phyloP scores from a whole-genome alignment of 2,888 invertebrate species.

The Cyclophora punctaria region DNA sequence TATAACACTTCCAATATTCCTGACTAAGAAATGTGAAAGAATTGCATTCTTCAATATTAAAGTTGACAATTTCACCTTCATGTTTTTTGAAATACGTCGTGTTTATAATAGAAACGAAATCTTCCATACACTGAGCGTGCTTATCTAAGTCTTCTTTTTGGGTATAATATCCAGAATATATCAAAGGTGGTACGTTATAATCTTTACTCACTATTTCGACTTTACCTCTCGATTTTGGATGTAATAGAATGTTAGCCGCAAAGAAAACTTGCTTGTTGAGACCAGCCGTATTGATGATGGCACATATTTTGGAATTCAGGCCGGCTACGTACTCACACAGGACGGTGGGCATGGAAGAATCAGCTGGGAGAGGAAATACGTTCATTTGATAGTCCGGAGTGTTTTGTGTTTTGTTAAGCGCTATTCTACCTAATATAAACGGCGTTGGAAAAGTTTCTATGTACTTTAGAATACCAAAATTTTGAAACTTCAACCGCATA shows the following conservation, averaged over 20 bases:
- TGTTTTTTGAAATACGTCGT: conserved; percentile 25
- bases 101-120: conserved; percentile 23
- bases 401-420: conserved; percentile 25
- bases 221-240: conserved; percentile 34
- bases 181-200: conserved; percentile 24
- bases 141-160: conserved; percentile 27
- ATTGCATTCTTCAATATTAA: conserved; percentile 23
- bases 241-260: conserved; percentile 19
- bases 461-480: conserved; percentile 20
- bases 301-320: conserved; percentile 22
- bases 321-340: conserved; percentile 19
- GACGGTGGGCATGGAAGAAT: conserved; percentile 19
- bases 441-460: conserved; percentile 25
- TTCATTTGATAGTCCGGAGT: conserved; percentile 36
- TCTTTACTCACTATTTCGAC: conserved; percentile 23
- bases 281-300: conserved; percentile 16
- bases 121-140: conserved; percentile 21
- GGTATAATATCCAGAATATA: conserved; percentile 23
- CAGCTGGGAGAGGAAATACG: conserved; percentile 22
- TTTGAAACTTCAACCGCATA: conserved; percentile 12
- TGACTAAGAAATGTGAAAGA: conserved; percentile 15
- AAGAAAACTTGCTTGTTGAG: conserved; percentile 17
- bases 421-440: conserved; percentile 27
- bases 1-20: conserved; percentile 35
- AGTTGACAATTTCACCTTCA: conserved; percentile 19